phyloP scores from a whole-genome alignment of 2,888 invertebrate genomes.

The Laothoe populi region DNA sequence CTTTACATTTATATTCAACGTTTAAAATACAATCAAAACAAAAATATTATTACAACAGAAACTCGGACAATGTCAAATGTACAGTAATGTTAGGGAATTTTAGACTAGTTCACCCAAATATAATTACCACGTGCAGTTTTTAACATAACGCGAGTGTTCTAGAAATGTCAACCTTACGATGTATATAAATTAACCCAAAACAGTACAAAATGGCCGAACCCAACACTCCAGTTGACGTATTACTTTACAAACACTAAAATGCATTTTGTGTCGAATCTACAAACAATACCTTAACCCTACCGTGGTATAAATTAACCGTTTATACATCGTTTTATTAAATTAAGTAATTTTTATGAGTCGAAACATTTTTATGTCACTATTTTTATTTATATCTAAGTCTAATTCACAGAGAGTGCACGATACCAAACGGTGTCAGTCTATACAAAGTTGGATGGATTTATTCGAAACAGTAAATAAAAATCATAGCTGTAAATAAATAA shows the following conservation, averaged over 20 bases:
- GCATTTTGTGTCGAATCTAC: slow-evolving; percentile 53
- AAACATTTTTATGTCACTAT: slow-evolving; percentile 15
- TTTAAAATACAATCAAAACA: slow-evolving; percentile 84
- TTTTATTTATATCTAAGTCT: slow-evolving; percentile 59
- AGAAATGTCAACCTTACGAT: slow-evolving; percentile 75
- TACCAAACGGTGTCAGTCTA: slow-evolving; percentile 83
- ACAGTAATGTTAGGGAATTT: slow-evolving; percentile 71
- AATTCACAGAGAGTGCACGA: slow-evolving; percentile 80
- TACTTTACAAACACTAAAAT: slow-evolving; percentile 64
- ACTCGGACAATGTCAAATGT: slow-evolving; percentile 75
- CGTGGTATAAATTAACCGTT: slow-evolving; percentile 21
- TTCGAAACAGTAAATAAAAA: slow-evolving; percentile 45
- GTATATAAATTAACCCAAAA: slow-evolving; percentile 64
- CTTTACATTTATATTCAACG: slow-evolving; percentile 84
- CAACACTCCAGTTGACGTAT: slow-evolving; percentile 81
- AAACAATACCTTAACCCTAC: slow-evolving; percentile 72
- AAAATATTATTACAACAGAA: slow-evolving; percentile 77
- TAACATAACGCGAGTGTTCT: slow-evolving; percentile 61
- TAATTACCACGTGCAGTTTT: slow-evolving; percentile 53
- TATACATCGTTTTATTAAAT: slow-evolving; percentile 21
- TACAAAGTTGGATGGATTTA: slow-evolving; percentile 82
- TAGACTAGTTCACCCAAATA: slow-evolving; percentile 82
- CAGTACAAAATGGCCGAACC: slow-evolving; percentile 62
- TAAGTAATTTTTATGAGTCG: slow-evolving; percentile 18
- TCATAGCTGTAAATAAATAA: slow-evolving; percentile 18